These are phyloP conservation scores for Rhineura floridana DNA, from an alignment of 2,113 vertebrate species.

Conservation along the genomic window DNA sequence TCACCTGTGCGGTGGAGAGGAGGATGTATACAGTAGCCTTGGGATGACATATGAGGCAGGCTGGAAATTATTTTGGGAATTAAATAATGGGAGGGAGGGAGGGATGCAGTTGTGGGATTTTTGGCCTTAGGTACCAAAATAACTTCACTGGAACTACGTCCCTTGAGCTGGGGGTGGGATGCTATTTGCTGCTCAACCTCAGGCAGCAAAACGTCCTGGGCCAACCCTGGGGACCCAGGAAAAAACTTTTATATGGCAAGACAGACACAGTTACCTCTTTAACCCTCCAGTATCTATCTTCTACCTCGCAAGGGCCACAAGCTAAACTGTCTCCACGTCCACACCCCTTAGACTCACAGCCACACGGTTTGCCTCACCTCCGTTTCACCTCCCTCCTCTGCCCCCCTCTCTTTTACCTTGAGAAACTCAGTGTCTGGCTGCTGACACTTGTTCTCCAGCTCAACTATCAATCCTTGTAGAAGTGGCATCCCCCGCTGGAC, in stretches of 20 bases:
- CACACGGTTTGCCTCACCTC: no score
- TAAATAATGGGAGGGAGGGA: no score
- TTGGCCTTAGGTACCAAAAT: no score
- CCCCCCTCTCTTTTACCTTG: conserved; percentile 59
- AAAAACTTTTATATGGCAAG: no score
- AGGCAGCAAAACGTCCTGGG: no score
- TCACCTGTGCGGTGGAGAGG: not conserved
- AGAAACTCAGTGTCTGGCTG: conserved; percentile 36
- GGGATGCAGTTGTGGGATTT: no score
- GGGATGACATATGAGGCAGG: not conserved
- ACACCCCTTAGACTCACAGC: not conserved
- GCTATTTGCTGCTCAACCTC: no score
- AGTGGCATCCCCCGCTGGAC: conserved; percentile 29
- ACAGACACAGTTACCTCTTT: not conserved
- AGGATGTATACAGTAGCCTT: not conserved
- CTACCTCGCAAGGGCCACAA: not conserved
- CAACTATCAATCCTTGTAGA: conserved; percentile 39
- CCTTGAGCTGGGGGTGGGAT: no score
- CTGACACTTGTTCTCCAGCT: conserved; percentile 38
- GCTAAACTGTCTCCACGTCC: not conserved
- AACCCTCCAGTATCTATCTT: no score
- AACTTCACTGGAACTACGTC: no score
- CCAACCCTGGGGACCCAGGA: no score
- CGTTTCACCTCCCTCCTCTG: no score
- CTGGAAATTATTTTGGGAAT: not conserved